Evolutionary conservation across 2,113 vertebrate genomes (phyloP).

Genomic region (Lycaon pictus): DNA sequence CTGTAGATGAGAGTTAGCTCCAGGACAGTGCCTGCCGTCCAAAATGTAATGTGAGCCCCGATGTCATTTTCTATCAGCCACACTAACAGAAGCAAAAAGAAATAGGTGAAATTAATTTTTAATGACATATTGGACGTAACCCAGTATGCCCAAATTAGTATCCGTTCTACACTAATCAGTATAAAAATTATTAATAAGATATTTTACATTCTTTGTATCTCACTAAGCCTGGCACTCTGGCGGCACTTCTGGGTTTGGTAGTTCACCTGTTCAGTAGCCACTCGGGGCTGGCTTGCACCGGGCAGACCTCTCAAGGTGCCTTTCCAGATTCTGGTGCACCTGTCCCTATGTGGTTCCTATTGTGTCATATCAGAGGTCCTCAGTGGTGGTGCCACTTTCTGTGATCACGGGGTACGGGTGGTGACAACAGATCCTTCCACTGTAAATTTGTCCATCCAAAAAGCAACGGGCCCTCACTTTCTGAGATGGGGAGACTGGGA

Average conservation of each 20-base stretch:
- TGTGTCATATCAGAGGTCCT: neutral
- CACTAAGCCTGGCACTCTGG: neutral
- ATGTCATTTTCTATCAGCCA: neutral
- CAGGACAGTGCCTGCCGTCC: neutral
- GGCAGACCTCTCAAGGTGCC: neutral
- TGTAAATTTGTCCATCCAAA: neutral
- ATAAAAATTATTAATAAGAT: neutral
- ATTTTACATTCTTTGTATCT: neutral
- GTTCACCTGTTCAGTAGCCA: too few relatives aligned
- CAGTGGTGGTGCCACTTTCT: neutral
- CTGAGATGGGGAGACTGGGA: neutral
- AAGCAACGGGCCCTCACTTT: neutral
- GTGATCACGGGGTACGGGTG: neutral
- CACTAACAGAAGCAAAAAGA: neutral
- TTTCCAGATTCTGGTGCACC: too few relatives aligned
- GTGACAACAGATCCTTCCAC: neutral
- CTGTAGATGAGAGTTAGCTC: neutral
- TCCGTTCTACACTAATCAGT: neutral
- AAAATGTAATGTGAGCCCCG: neutral
- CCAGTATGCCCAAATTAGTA: too few relatives aligned
- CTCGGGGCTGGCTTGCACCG: neutral
- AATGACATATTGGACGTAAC: too few relatives aligned
- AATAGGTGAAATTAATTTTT: too few relatives aligned
- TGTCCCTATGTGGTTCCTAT: neutral
- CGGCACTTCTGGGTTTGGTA: accelerated